Base-by-base conservation (phyloP, 2,113 vertebrate genomes). In the Ovibos moschatus region DNA sequence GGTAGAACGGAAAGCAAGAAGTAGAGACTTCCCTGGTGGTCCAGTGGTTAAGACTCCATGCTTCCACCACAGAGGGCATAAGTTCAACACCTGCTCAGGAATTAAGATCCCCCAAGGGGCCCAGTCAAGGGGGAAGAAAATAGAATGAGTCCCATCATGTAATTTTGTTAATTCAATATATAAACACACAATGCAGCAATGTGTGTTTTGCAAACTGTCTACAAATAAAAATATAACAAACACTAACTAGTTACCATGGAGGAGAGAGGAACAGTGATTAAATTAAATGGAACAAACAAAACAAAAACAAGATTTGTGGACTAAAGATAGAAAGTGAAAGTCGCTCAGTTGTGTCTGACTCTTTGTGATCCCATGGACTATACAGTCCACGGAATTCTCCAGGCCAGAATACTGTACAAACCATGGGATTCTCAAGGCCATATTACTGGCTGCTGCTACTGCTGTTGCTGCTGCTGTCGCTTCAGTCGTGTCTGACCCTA, bases 61-160 rank as follows among this genome's bases (percentile, higher is more conserved):
- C 71, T 43, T 76, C 36, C 12, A 43, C 21, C 11, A 43, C 23
- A 76, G 71, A 43, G 12, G 12, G 36, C 23, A 76, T 43, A 7
- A 12, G 71, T 43, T 76, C 71, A 76, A 76, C 27, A 43, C 12
- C 71, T 76, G 23, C 21, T 43, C 40, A 15, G 71, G 2, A 76
- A 27, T 43, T 43, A 76, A 76, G 71, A 43, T 27, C 71, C 71
- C 40, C 43, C 23, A 27, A 27, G 11, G 23, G 23, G 12, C 12
- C 40, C 23, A 43, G 71, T 19, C 0, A 1, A 76, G 23, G 40
- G 21, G 36, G 11, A 5, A 7, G 2, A 14, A 7, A n/a, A 45
- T 13, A 43, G 40, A 27, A 28, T 1, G 13, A 45, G 40, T 50
- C 30, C 36, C 14, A 28, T 11, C 1, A 36, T 10, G 17, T 23